Base-by-base conservation (phyloP, 2,113 vertebrate species). In the Tylochromis polylepis region DNA sequence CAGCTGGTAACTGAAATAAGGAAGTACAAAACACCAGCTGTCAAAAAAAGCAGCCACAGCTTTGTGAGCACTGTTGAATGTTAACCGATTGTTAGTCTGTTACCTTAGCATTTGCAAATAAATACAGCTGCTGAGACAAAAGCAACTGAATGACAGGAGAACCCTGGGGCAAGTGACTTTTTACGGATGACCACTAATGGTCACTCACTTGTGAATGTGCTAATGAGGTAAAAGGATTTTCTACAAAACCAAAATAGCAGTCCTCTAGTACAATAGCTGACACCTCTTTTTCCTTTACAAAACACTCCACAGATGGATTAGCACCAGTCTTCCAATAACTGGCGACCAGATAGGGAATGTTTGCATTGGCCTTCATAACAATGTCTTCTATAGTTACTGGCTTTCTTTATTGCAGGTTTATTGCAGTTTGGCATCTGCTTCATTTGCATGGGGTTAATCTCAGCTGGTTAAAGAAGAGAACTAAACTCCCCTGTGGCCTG, bases 391-490 rank as follows among this genome's bases (percentile, higher is more conserved):
- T 94, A 94, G 92, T 94, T 87, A 87, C 82, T 88, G 86, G 86
- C 88, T 85, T 87, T 93, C 92, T 94, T 94, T 94, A 93, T 88
- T 91, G 87, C 89, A 91, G 92, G 95, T 94, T 96, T 96, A 95
- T 93, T 93, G 92, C 87, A 89, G 85, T 93, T 94, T 89, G 93
- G 92, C 95, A 96, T 95, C 94, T 95, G 95, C 90, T 93, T 67
- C 90, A 94, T 96, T 96, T 95, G 93, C 94, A 94, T 94, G 93
- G 87, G 91, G 90, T 94, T 96, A 94, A 95, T 94, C 92, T 93
- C 65, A 81, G 90, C 93, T 91, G 38, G 92, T 92, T 94, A 95
- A 95, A 90, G 89, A 84, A 91, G 85, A 91, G 70, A 90, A 93
- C 85, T 84, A 85, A 58, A 92, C 89, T 95, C 93, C 95, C 95